Conservation (phyloP, 2,888 invertebrate genomes). For the Papilio demoleus region DNA sequence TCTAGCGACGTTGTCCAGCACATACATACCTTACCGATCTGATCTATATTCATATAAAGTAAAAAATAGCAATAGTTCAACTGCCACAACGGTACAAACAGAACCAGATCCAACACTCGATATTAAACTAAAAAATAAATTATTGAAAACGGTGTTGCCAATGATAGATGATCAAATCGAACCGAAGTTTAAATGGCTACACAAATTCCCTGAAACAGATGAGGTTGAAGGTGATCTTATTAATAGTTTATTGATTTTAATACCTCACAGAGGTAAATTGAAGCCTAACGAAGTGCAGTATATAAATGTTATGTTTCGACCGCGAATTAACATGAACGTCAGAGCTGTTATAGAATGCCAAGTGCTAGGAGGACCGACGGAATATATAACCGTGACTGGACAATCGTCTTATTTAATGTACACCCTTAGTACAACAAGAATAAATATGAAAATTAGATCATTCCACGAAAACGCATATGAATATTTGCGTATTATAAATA, state of each 20-base stretch:
- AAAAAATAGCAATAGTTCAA: conserved; percentile 3
- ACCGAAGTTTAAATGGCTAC: conserved; percentile 62
- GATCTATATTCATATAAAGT: conserved; percentile 9
- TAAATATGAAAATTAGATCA: conserved; percentile 76
- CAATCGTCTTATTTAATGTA: conserved; percentile 80
- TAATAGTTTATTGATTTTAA: conserved; percentile 71
- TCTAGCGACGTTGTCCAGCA: conserved; percentile 52
- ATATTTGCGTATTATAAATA: conserved; percentile 73
- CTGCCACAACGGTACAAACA: conserved; percentile 42
- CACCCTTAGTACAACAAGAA: conserved; percentile 67
- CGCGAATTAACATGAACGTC: conserved; percentile 70
- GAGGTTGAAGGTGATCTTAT: conserved; percentile 53
- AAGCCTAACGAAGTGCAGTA: conserved; percentile 79
- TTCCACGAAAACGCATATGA: conserved; percentile 71
- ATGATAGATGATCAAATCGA: conserved; percentile 62
- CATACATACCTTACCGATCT: conserved; percentile 46
- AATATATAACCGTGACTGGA: conserved; percentile 76
- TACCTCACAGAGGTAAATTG: conserved; percentile 77
- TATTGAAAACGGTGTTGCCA: conserved; percentile 62
- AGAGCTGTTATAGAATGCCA: conserved; percentile 78
- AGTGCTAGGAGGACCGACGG: conserved; percentile 83
- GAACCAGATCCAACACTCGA: conserved; percentile 48
- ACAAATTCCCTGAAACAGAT: conserved; percentile 60
- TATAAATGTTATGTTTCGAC: conserved; percentile 77
- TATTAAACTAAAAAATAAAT: conserved; percentile 49